phyloP scores from a whole-genome alignment of 2,888 invertebrate species.

The Dolichopus griseipennis region DNA sequence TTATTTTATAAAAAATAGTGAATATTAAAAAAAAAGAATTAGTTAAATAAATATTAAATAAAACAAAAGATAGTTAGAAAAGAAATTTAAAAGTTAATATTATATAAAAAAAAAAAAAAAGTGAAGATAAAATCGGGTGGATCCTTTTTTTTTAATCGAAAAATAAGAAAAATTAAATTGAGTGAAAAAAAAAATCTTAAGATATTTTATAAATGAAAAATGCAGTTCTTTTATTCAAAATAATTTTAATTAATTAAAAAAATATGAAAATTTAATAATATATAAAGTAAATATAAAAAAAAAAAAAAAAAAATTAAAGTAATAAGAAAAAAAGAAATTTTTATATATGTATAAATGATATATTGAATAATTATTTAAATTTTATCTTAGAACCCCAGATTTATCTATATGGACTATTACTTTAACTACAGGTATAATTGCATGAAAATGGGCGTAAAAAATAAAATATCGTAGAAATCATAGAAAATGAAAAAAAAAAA shows the following conservation, averaged over 20 bases:
- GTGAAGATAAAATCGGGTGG: neutral
- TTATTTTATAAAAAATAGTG: no score
- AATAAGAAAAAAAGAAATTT: no score
- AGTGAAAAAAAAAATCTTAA: no score
- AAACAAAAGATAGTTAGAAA: no score
- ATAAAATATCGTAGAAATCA: slow-evolving; percentile 2
- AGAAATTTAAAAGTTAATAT: no score
- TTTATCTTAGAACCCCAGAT: neutral
- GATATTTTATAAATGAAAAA: no score
- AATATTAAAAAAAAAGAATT: neutral
- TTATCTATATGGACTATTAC: neutral
- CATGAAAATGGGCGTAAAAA: slow-evolving; percentile 17
- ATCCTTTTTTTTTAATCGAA: neutral
- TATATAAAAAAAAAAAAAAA: no score
- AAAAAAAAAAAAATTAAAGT: neutral
- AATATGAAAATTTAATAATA: no score
- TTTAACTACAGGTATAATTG: slow-evolving; percentile 8
- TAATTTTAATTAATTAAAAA: no score
- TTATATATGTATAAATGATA: no score
- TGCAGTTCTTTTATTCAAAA: no score
- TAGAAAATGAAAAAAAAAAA: neutral
- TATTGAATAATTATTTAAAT: neutral
- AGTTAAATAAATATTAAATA: neutral
- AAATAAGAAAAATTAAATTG: neutral
- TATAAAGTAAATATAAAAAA: no score